Conservation (phyloP, 2,113 vertebrate genomes). For the Pandion haliaetus region DNA sequence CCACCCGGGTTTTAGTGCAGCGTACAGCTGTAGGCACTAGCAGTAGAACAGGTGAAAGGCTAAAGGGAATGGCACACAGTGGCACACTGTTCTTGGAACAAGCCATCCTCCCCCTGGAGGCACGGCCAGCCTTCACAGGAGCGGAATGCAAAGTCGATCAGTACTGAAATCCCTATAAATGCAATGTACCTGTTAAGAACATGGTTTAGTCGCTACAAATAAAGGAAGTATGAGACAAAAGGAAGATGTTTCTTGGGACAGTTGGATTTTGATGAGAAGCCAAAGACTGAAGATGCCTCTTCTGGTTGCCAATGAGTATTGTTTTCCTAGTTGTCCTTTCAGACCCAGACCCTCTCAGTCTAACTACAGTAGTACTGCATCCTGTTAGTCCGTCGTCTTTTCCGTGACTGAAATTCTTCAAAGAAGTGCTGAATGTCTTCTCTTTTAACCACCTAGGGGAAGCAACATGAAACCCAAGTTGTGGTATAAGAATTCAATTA, state of each 20-base stretch:
- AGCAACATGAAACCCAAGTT: neutral
- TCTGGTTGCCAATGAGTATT: neutral
- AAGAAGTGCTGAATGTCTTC: conserved; percentile 91
- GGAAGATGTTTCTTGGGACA: neutral
- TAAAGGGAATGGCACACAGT: neutral
- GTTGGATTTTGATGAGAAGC: neutral
- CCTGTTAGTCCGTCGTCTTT: conserved; percentile 78
- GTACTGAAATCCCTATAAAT: neutral
- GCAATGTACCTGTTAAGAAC: neutral
- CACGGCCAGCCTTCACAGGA: neutral
- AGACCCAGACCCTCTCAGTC: neutral
- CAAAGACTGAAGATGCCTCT: neutral
- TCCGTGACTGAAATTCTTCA: conserved; percentile 86
- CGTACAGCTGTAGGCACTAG: neutral
- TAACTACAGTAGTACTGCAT: conserved; percentile 86
- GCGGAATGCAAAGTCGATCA: neutral
- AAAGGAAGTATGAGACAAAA: neutral
- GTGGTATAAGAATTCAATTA: neutral
- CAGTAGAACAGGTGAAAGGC: neutral
- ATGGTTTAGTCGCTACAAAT: neutral
- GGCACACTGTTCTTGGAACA: neutral
- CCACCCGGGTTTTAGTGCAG: fast-evolving
- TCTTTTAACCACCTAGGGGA: conserved; percentile 83
- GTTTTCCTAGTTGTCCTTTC: neutral
- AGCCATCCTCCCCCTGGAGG: neutral